Evolutionary conservation across 1,140 invertebrate species (phyloP).

Genomic region (Pseudomyrmex pallidus): DNA sequence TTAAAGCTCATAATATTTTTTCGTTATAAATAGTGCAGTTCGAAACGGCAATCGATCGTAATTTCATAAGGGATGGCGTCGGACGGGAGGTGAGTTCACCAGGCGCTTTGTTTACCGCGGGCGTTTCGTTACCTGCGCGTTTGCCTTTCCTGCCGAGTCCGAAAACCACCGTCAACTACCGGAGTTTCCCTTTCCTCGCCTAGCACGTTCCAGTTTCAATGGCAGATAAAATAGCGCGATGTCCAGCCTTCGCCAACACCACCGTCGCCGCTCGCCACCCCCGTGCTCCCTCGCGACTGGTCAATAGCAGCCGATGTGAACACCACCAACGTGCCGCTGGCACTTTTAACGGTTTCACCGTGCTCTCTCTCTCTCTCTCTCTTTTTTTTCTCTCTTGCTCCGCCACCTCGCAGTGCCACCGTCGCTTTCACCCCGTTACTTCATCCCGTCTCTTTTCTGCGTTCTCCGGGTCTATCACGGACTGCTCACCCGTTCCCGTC

Average conservation of each 20-base stretch:
- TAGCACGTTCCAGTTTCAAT: slow-evolving; percentile 72
- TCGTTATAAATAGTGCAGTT: neutral
- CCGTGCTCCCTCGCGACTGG: slow-evolving; percentile 47
- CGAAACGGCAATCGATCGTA: slow-evolving; percentile 32
- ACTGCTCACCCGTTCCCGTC: slow-evolving; percentile 8
- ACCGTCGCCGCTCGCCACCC: slow-evolving; percentile 28
- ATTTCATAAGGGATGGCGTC: slow-evolving; percentile 3
- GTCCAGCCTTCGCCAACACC: slow-evolving; percentile 65
- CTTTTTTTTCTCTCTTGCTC: neutral
- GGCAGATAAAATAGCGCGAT: slow-evolving; percentile 72
- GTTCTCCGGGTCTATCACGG: slow-evolving; percentile 24
- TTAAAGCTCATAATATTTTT: neutral
- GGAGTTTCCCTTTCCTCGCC: slow-evolving; percentile 17
- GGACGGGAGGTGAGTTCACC: slow-evolving; percentile 15
- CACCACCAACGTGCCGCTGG: slow-evolving; percentile 66
- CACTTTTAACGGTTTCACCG: slow-evolving; percentile 68
- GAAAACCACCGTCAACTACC: slow-evolving; percentile 65
- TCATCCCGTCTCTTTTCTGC: neutral
- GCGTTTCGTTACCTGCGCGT: slow-evolving; percentile 68
- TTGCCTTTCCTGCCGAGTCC: slow-evolving; percentile 66
- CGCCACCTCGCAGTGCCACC: neutral
- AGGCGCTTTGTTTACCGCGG: slow-evolving; percentile 50
- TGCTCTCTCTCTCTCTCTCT: neutral
- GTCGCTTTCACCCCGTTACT: neutral
- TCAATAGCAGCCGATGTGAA: slow-evolving; percentile 70